Evolutionary conservation across 92 coral and sea anemone genomes (phyloP).

Genomic region (Desmophyllum pertusum): DNA sequence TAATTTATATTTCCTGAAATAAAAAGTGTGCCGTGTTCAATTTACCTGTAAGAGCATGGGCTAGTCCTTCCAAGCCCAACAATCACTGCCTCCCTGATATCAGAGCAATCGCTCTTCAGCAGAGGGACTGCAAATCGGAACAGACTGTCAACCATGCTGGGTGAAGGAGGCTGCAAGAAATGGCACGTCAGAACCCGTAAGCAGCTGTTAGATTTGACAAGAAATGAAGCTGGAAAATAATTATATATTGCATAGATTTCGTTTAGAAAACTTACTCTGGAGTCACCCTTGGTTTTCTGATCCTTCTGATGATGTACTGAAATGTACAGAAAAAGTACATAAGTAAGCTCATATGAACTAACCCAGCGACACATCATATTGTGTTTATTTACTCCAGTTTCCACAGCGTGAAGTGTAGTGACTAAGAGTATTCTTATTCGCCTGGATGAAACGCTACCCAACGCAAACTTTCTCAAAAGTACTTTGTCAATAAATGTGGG

Average conservation of each 20-base stretch:
- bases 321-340: neutral
- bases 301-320: conserved; percentile 76
- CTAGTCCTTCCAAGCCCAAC: conserved; percentile 92
- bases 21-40: neutral
- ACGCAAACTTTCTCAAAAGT: too few species aligned
- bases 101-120: conserved; percentile 85
- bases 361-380: neutral
- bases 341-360: neutral
- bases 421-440: neutral
- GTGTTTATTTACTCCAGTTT: too few species aligned
- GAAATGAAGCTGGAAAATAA: too few species aligned
- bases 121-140: conserved; percentile 94
- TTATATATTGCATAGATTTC: too few species aligned
- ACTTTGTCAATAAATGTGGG: too few species aligned
- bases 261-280: conserved; percentile 58
- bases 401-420: too few species aligned
- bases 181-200: too few species aligned
- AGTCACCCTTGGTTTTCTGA: conserved; percentile 84
- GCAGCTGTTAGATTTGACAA: too few species aligned
- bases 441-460: neutral
- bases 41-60: conserved; percentile 93
- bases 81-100: conserved; percentile 90
- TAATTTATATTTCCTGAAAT: too few species aligned
- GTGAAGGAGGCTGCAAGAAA: conserved; percentile 98
- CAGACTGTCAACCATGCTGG: conserved; percentile 93